Base-by-base conservation (phyloP, 2,797 vertebrate species). In the Sitta carolinensis region DNA sequence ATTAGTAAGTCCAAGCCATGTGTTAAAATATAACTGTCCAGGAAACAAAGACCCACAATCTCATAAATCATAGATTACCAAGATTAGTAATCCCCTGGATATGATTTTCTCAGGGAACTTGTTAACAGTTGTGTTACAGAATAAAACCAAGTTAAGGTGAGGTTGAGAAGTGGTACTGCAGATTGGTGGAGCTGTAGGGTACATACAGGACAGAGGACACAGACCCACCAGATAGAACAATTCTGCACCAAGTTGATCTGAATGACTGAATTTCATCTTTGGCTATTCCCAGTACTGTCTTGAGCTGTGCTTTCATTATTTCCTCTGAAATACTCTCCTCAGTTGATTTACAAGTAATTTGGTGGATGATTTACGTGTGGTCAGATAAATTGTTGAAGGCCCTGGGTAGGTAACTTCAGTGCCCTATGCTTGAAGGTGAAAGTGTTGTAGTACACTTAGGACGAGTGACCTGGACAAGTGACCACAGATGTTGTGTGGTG, bases 401-500 rank as follows among this genome's bases (percentile, higher is more conserved):
- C 10, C 4, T 54, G 8, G 2, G 61, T 9, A 16, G 23, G 11
- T 50, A 66, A 64, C 12, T 91, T 67, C 64, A 76, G 32, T 34
- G 57, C 74, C 38, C 30, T 45, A 9, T 5, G 2, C 10, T 55
- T 51, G 16, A n/a, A 69, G 20, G 8, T 42, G 61, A 55, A 50
- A 76, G 57, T 59, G 62, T 25, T 82, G 55, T 48, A 50, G 34
- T 9, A 47, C 32, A 20, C 27, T 38, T 48, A 45, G 15, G 40
- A 87, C 55, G n/a, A n/a, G 32, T 32, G n/a, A 48, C 11, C 47
- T 45, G 54, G 19, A 21, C 59, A 32, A 69, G 68, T n/a, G 32
- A 52, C 20, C 26, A 36, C 25, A 48, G 25, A 9, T 1, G 2
- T 6, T n/a, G 16, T 40, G 40, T 0, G 0, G 5, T 58, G 32